phyloP scores from a whole-genome alignment of 1,140 invertebrate genomes.

The Pantala flavescens region DNA sequence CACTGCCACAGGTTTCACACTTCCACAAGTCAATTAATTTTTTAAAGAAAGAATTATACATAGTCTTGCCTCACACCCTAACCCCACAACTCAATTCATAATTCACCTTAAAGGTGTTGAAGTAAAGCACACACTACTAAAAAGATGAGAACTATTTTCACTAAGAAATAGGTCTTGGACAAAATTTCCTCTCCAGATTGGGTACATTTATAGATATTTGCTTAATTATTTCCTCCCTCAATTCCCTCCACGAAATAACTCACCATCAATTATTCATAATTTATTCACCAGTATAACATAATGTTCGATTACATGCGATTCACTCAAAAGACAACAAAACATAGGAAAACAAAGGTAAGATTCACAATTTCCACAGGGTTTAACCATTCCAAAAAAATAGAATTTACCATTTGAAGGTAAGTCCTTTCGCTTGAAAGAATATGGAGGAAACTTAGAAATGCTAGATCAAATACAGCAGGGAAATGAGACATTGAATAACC shows the following conservation, averaged over 20 bases:
- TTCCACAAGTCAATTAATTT: not conserved
- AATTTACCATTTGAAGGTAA: not conserved
- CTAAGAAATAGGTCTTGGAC: not conserved
- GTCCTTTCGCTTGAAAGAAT: constrained; percentile 5
- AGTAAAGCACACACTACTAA: not conserved
- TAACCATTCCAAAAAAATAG: not conserved
- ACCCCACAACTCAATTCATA: not conserved
- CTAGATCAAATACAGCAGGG: not conserved
- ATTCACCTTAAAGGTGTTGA: not conserved
- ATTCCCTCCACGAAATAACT: constrained; percentile 9
- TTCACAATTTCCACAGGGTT: not conserved
- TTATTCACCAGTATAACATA: constrained; percentile 10
- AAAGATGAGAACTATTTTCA: not conserved
- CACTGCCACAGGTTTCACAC: constrained; percentile 3
- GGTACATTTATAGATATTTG: not conserved
- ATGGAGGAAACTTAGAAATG: not conserved
- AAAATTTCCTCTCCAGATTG: not conserved
- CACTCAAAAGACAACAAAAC: not conserved
- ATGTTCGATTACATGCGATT: not conserved
- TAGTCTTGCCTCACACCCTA: not conserved
- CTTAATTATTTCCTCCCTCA: not conserved
- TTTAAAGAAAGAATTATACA: constrained; percentile 1
- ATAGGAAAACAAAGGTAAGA: not conserved
- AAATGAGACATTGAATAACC: not conserved
- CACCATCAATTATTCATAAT: not conserved